Percentiles rank a stretch among this genome's conserved stretches.
Evolutionary conservation across 2,113 vertebrate genomes (phyloP).

Genomic region (Cromileptes altivelis): DNA sequence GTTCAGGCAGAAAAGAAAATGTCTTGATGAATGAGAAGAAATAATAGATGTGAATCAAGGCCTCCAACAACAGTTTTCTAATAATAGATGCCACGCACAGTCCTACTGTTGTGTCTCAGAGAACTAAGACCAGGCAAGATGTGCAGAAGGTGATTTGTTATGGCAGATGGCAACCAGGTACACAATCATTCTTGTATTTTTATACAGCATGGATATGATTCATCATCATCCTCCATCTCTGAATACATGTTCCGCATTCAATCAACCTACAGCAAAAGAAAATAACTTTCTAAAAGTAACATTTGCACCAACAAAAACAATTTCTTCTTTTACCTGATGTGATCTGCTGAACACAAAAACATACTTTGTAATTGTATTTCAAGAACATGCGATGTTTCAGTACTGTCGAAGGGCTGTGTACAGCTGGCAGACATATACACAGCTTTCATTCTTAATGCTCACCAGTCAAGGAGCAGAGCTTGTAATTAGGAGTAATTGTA

Average conservation of each 20-base stretch:
- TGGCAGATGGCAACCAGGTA: conserved; percentile 16
- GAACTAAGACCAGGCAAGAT: conserved; percentile 23
- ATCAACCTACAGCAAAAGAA: neutral
- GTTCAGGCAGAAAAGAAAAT: conserved; percentile 45
- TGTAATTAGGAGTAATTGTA: conserved; percentile 53
- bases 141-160: conserved; percentile 27
- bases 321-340: neutral
- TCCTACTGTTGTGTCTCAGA: conserved; percentile 46
- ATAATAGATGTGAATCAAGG: conserved; percentile 66
- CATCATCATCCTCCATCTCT: neutral
- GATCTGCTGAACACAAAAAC: conserved; percentile 36
- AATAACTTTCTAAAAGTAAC: neutral
- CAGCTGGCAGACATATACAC: conserved; percentile 46
- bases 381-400: conserved; percentile 49
- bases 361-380: conserved; percentile 56
- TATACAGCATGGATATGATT: neutral
- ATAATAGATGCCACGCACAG: conserved; percentile 62
- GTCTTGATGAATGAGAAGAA: conserved; percentile 64
- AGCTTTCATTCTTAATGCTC: conserved; percentile 47
- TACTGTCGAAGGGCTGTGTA: conserved; percentile 54
- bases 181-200: conserved; percentile 7
- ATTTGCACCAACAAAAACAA: neutral
- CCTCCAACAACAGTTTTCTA: conserved; percentile 70
- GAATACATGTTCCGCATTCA: neutral
- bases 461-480: conserved; percentile 48